Conservation (phyloP, 2,888 invertebrate genomes). For the Yponomeuta plumbellus region DNA sequence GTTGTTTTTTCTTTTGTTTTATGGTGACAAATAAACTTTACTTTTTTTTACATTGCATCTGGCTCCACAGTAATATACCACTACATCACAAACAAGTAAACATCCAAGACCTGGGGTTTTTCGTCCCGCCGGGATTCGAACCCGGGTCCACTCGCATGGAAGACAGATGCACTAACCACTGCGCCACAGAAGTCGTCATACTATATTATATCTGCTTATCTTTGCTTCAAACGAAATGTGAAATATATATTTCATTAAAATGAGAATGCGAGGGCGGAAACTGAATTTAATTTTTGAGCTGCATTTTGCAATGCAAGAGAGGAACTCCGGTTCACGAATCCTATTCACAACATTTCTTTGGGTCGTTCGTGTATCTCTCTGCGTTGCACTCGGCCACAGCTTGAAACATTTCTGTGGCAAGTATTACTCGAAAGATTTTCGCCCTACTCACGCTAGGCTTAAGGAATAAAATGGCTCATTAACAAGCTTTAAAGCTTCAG, state of each 20-base stretch:
- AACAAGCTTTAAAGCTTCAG: neutral
- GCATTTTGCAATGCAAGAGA: conserved; percentile 12
- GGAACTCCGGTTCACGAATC: neutral
- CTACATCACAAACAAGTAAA: no score
- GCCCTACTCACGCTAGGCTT: neutral
- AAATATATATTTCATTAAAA: conserved; percentile 26
- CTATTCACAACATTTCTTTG: conserved; percentile 12
- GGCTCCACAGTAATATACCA: no score
- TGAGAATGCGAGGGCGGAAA: conserved; percentile 23
- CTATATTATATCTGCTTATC: neutral
- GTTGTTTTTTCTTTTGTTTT: no score
- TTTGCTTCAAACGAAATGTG: neutral
- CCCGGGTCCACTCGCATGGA: no score
- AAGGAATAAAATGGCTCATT: neutral
- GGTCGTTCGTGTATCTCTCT: neutral
- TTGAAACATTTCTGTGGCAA: neutral
- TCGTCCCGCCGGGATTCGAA: no score
- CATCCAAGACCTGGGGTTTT: no score
- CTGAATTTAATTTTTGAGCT: conserved; percentile 4
- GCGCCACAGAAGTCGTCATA: no score
- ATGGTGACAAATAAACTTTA: no score
- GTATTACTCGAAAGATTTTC: neutral
- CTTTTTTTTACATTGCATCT: no score
- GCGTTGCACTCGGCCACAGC: neutral
- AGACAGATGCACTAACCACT: no score